Base-by-base conservation (phyloP, 2,888 invertebrate species). In the Drosophila mulleri region DNA sequence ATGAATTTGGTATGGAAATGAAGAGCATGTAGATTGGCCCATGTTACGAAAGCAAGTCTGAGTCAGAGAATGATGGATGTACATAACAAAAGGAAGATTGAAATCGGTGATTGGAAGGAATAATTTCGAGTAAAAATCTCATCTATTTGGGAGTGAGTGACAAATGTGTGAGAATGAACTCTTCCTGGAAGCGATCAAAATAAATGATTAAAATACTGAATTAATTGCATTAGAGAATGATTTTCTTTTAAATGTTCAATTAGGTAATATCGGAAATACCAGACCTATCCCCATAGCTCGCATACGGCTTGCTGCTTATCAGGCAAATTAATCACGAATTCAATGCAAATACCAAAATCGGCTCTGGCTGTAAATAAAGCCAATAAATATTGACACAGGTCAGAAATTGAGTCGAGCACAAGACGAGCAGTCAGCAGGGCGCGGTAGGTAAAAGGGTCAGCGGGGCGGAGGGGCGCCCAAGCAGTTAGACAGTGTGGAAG, bases 301-400 rank as follows among this genome's bases (percentile, higher is more conserved):
- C 48, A 18, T 37, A 35, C 12, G 35, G 53, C 37, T 35, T 53
- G 47, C 48, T 26, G 48, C 75, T 88, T 85, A 89, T 88, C 90
- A 74, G 56, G 37, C 63, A 72, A 82, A 80, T 78, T 85, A 85
- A 89, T 89, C 88, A 82, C 63, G 65, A 65, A 77, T 74, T 88
- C 83, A 89, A 83, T 78, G 83, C 89, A 83, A 83, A 88, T 83
- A 83, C 66, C 71, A 56, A 68, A 71, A 61, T 61, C 60, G 77
- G 54, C 64, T 72, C 64, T 71, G 72, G 74, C 72, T 78, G 80
- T 84, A 89, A 86, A 84, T 72, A 87, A 87, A 87, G 82, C 78
- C 82, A 74, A 89, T 85, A 88, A 85, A 88, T 85, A 85, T 85
- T 85, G 86, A 85, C 90, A 80, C 80, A 85, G 90, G 90, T 85